These are phyloP conservation scores for Eupithecia exiguata DNA, from an alignment of 2,888 invertebrate genomes.

Conservation along the genomic window DNA sequence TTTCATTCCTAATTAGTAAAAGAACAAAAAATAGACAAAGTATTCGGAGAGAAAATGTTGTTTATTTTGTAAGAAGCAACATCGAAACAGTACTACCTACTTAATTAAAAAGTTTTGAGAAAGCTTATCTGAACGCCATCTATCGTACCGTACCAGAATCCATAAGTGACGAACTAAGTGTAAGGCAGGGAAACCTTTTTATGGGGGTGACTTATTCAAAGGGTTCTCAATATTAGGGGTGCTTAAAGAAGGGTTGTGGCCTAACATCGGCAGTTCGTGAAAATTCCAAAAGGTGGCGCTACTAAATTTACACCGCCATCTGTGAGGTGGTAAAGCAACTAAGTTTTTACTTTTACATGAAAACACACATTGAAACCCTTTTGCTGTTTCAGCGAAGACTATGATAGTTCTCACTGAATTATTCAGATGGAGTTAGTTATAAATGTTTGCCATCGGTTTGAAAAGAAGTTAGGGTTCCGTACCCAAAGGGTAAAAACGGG, in stretches of 20 bases:
- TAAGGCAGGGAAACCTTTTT: not conserved
- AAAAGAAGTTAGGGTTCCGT: too few species aligned
- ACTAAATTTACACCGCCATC: slow-evolving; percentile 48
- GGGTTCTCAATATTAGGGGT: not conserved
- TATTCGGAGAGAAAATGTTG: not conserved
- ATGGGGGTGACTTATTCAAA: not conserved
- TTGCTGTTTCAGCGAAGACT: not conserved
- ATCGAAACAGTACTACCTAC: too few species aligned
- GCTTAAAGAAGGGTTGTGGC: not conserved
- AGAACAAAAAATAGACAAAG: not conserved
- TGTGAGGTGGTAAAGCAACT: slow-evolving; percentile 50
- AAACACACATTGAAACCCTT: not conserved
- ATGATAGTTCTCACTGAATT: not conserved
- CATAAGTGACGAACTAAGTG: not conserved
- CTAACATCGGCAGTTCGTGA: slow-evolving; percentile 15
- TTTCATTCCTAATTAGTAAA: too few species aligned
- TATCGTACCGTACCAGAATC: not conserved
- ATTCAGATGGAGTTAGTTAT: not conserved
- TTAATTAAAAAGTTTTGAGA: too few species aligned
- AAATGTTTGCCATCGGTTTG: not conserved
- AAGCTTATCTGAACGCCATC: too few species aligned
- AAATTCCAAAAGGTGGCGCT: slow-evolving; percentile 49
- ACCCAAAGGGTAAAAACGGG: too few species aligned
- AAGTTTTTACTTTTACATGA: not conserved
- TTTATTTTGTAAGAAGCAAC: too few species aligned